A percentile compares a stretch with the other conserved stretches of the same genome.
Conservation (phyloP, 2,797 vertebrate species). For the Syndactyla subalaris region DNA sequence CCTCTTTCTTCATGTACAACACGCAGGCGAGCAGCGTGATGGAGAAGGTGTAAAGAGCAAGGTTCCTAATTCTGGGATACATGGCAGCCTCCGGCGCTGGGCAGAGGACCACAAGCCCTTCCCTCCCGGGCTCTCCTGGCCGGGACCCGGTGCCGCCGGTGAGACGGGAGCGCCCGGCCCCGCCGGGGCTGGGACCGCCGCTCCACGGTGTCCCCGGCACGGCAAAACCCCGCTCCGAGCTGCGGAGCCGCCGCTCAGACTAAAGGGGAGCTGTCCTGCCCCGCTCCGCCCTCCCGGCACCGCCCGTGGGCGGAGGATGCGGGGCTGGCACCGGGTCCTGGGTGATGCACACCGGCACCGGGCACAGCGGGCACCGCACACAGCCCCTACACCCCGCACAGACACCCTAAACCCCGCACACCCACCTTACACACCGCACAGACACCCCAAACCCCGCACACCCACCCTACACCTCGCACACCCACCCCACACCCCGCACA, state of each 20-base stretch:
- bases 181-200: not conserved
- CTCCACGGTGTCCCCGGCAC: not conserved
- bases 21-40: constrained; percentile 42
- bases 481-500: too few species aligned
- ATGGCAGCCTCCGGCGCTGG: not conserved
- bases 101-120: not conserved
- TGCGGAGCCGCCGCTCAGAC: not conserved
- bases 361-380: not conserved
- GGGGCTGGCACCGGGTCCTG: not conserved
- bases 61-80: constrained; percentile 41
- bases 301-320: not conserved
- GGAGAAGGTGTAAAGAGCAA: constrained; percentile 7
- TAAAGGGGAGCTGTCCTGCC: not conserved
- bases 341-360: not conserved
- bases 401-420: too few species aligned
- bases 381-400: too few species aligned
- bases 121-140: not conserved
- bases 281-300: not conserved
- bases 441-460: too few species aligned
- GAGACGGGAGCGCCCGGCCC: not conserved
- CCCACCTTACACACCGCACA: too few species aligned
- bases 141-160: not conserved
- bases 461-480: too few species aligned
- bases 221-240: not conserved
- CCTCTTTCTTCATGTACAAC: constrained; percentile 58